Percentiles rank a stretch among this genome's conserved stretches.
Evolutionary conservation across 2,888 invertebrate species (phyloP).

Genomic region (Nomada goodeniana): DNA sequence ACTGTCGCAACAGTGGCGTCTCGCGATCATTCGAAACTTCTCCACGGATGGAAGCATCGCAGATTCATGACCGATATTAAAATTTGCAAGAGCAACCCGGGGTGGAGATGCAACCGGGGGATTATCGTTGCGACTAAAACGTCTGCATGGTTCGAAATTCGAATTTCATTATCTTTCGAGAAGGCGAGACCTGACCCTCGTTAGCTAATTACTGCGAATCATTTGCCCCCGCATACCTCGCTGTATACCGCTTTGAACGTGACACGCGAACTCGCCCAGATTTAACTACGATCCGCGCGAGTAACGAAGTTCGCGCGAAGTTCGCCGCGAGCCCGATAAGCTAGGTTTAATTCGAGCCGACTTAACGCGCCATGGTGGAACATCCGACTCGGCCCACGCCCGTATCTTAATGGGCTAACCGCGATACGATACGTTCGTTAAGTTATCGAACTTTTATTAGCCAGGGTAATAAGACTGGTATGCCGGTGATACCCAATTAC

Average conservation of each 20-base stretch:
- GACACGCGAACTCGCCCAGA: not conserved
- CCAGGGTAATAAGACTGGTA: not conserved
- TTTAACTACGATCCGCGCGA: not conserved
- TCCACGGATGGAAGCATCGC: no score
- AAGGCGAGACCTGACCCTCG: not conserved
- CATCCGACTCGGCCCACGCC: not conserved
- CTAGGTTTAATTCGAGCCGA: constrained; percentile 12
- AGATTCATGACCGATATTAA: no score
- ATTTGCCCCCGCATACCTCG: not conserved
- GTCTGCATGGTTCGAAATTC: no score
- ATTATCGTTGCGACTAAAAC: no score
- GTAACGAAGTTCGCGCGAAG: not conserved
- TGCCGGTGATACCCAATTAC: constrained; percentile 48
- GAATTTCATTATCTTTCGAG: no score
- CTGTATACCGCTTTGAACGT: not conserved
- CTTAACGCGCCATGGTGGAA: not conserved
- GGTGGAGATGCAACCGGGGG: no score
- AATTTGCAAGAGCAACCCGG: no score
- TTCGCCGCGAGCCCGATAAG: constrained; percentile 9
- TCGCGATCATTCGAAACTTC: not conserved
- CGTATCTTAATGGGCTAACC: not conserved
- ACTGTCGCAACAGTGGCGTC: not conserved
- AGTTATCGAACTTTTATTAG: constrained; percentile 34
- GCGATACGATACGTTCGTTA: not conserved
- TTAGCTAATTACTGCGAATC: no score